Conservation (phyloP, 2,797 vertebrate genomes). For the Cryptoblepharus egeriae region DNA sequence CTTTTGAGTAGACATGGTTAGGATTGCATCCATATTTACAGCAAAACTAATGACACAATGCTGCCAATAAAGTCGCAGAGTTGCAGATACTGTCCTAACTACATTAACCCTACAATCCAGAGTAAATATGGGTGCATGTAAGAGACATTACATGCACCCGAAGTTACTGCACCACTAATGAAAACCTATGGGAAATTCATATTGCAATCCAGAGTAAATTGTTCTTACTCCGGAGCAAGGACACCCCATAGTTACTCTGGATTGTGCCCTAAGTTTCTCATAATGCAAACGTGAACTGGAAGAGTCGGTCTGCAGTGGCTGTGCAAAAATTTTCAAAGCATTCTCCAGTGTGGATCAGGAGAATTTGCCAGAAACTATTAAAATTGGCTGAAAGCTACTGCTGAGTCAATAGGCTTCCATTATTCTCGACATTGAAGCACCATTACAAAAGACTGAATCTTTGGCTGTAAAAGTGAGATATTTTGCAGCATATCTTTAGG, state of each 20-base stretch:
- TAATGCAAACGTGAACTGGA: not conserved
- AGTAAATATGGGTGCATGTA: no score
- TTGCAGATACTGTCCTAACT: not conserved
- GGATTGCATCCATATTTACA: no score
- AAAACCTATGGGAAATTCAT: no score
- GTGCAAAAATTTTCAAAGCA: not conserved
- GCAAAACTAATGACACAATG: not conserved
- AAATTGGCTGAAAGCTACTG: not conserved
- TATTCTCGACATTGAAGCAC: slow-evolving; percentile 5
- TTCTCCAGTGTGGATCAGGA: not conserved
- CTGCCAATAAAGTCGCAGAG: not conserved
- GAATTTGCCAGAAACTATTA: slow-evolving; percentile 14
- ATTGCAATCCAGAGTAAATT: no score
- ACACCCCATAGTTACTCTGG: no score
- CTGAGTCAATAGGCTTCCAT: not conserved
- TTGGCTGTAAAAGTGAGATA: not conserved
- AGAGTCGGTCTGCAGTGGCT: accelerated
- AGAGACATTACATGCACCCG: no score
- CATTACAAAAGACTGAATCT: slow-evolving; percentile 7
- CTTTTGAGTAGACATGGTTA: no score
- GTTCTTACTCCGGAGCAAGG: no score
- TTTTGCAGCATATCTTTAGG: slow-evolving; percentile 6
- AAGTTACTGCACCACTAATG: no score
- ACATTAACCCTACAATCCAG: no score
- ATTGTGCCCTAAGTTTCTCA: no score